Evolutionary conservation across 1,140 invertebrate species (phyloP).

Genomic region (Sinella curviseta): DNA sequence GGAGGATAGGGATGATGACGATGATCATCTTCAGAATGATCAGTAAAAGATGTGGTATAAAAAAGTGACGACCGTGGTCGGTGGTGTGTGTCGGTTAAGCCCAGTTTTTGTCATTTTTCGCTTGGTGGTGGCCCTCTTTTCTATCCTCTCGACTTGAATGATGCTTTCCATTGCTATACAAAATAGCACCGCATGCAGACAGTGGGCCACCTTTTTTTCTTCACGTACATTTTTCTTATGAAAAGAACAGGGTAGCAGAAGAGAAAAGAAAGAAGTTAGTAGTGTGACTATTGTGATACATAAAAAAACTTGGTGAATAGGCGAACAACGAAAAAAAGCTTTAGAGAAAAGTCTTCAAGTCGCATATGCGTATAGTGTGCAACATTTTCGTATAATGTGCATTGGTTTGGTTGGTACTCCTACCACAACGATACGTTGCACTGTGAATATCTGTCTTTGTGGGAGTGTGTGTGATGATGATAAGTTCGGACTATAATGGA

Average conservation of each 20-base stretch:
- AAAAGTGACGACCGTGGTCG: not conserved
- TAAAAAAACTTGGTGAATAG: not conserved
- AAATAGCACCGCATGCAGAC: too few species aligned
- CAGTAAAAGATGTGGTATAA: too few species aligned
- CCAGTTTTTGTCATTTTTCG: not conserved
- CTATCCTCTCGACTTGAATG: not conserved
- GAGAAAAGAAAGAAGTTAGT: not conserved
- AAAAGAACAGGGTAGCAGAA: not conserved
- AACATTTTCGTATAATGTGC: too few species aligned
- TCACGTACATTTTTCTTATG: not conserved
- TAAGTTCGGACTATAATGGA: constrained; percentile 12
- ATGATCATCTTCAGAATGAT: too few species aligned
- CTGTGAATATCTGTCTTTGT: too few species aligned
- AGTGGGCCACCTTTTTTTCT: too few species aligned
- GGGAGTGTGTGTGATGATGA: not conserved
- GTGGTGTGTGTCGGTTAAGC: not conserved
- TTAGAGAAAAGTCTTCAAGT: not conserved
- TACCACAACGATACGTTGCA: too few species aligned
- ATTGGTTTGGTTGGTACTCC: too few species aligned
- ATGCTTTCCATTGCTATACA: not conserved
- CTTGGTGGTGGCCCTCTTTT: not conserved
- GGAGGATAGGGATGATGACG: too few species aligned
- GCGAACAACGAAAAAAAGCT: not conserved
- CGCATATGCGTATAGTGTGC: not conserved
- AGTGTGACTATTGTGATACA: too few species aligned